Base-by-base conservation (phyloP, 2,113 vertebrate genomes). In the Ursus arctos region DNA sequence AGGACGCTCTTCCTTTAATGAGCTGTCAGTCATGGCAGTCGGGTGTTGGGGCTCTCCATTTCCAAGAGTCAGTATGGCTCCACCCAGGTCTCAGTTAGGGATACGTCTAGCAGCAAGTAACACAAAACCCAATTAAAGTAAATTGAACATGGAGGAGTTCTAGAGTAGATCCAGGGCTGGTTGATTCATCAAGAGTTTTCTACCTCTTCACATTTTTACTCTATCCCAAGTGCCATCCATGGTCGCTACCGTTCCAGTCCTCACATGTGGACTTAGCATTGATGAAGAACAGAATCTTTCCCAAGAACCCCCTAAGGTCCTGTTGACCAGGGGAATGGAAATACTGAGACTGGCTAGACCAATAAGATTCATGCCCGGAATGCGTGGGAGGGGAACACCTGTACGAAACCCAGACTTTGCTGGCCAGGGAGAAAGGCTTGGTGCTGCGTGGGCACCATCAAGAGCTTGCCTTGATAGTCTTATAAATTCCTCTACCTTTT, bases 251-350 rank as follows among this genome's bases (percentile, higher is more conserved):
- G 0, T 80, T 91, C 55, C 67, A 49, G 67, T n/a, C 33, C 36
- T 94, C 74, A 79, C n/a, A 22, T 55, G 12, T 89, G 61, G 26
- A 65, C 47, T 55, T 76, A 69, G 43, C 57, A 87, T 24, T 36
- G 22, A 94, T 67, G 71, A 80, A 67, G 53, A 97, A 88, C 26
- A 82, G 63, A 95, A 86, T 21, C 26, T 86, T 93, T 80, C 63
- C 71, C 51, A 82, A 94, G 51, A 88, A 49, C 65, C 13, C 36
- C 24, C 15, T 33, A 51, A 83, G 19, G 47, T 95, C 83, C 33
- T 88, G 19, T 24, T 96, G 90, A 16, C 55, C 14, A 79, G 59
- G 79, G 24, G 26, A 82, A 80, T n/a, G 40, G 51, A 91, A 93
- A 83, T 40, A 83, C 40, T 16, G 4, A 86, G 40, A 91, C 61